Evolutionary conservation across 2,113 vertebrate genomes (phyloP).

Genomic region (Hylia prasina): DNA sequence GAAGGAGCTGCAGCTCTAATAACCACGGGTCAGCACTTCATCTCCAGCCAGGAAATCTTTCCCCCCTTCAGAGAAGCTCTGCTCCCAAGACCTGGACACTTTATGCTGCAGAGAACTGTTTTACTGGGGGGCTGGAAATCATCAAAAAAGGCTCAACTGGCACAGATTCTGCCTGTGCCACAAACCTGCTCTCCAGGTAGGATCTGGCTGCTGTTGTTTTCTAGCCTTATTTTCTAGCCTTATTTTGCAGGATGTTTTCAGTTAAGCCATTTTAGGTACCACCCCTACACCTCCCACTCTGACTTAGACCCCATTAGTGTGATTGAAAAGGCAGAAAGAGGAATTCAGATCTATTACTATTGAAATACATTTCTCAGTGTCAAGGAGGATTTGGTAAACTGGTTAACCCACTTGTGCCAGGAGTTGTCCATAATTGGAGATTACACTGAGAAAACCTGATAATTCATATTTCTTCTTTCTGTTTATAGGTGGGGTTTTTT

Average conservation of each 20-base stretch:
- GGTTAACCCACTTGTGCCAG: not conserved
- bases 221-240: not conserved
- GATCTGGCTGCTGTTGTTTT: not conserved
- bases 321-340: not conserved
- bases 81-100: not conserved
- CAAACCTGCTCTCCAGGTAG: not conserved
- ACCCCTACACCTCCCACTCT: not conserved
- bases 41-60: not conserved
- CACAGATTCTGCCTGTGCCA: not conserved
- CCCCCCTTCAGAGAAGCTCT: not conserved
- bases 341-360: not conserved
- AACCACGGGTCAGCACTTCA: not conserved
- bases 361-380: not conserved
- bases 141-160: not conserved
- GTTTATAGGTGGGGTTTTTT: not conserved
- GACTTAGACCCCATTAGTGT: not conserved
- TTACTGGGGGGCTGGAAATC: not conserved
- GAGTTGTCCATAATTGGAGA: not conserved
- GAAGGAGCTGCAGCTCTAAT: not conserved
- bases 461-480: not conserved
- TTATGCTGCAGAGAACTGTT: not conserved
- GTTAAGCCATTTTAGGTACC: not conserved
- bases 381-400: not conserved
- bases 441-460: not conserved
- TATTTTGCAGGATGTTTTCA: not conserved